These are phyloP conservation scores for Drosophila nebulosa DNA, from an alignment of 1,140 invertebrate species.

Conservation along the genomic window DNA sequence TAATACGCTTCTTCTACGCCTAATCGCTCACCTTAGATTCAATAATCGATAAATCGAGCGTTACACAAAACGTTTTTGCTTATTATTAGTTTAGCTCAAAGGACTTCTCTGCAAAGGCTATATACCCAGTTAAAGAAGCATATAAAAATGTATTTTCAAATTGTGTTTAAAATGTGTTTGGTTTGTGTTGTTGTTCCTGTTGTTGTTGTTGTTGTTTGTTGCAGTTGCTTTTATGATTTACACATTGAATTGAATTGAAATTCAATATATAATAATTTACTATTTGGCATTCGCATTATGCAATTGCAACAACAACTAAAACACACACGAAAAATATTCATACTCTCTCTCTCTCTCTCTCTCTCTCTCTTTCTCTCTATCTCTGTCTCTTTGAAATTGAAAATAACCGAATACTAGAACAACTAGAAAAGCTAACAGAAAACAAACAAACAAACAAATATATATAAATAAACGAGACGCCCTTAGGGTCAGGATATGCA, in stretches of 20 bases:
- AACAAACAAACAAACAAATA: conserved; percentile 37
- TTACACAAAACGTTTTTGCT: too few relatives aligned
- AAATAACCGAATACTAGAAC: not conserved
- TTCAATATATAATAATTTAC: conserved; percentile 41
- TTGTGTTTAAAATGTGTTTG: conserved; percentile 47
- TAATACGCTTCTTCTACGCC: too few relatives aligned
- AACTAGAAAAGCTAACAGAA: not conserved
- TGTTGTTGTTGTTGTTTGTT: conserved; percentile 13
- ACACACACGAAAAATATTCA: not conserved
- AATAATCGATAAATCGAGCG: too few relatives aligned
- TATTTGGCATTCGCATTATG: conserved; percentile 35
- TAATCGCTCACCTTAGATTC: too few relatives aligned
- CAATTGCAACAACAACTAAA: conserved; percentile 22
- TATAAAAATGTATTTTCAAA: conserved; percentile 35
- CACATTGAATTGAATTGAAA: conserved; percentile 43
- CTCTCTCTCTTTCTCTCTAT: too few relatives aligned
- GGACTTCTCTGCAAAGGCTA: too few relatives aligned
- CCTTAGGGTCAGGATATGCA: conserved; percentile 44
- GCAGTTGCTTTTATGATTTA: conserved; percentile 59
- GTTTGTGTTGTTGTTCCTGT: conserved; percentile 21
- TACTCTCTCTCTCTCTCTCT: too few relatives aligned
- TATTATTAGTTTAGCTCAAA: too few relatives aligned
- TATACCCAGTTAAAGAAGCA: too few relatives aligned
- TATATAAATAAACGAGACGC: conserved; percentile 37
- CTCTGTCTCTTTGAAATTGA: too few relatives aligned